These are phyloP conservation scores for Limenitis camilla DNA, from an alignment of 2,888 invertebrate genomes.

Conservation along the genomic window DNA sequence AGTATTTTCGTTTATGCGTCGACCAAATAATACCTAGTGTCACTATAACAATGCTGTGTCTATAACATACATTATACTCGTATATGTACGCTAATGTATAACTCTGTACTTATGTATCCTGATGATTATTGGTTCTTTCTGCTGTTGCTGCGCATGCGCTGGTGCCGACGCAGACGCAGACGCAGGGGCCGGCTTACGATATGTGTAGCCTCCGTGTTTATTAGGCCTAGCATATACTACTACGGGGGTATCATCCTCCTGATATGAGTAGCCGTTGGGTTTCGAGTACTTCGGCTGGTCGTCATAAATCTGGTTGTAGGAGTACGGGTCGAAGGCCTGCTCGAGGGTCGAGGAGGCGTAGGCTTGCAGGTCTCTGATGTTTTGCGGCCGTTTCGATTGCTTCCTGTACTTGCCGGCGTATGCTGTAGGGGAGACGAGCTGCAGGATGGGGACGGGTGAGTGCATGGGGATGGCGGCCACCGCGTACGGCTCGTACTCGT, in stretches of 20 bases:
- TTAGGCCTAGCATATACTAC: conserved; percentile 56
- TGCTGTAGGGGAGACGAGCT: conserved; percentile 37
- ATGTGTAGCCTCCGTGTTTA: conserved; percentile 50
- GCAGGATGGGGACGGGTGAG: conserved; percentile 49
- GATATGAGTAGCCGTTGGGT: conserved; percentile 17
- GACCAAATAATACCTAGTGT: no score
- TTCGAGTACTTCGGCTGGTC: conserved; percentile 26
- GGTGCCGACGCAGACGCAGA: conserved; percentile 26
- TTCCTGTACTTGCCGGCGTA: conserved; percentile 4
- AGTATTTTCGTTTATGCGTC: no score
- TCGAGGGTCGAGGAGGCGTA: conserved; percentile 12
- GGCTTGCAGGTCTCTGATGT: conserved; percentile 11
- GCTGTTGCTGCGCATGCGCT: conserved; percentile 24
- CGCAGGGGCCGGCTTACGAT: conserved; percentile 42
- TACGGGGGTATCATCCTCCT: conserved; percentile 33
- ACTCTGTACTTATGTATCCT: conserved; percentile 55
- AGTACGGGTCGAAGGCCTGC: conserved; percentile 26
- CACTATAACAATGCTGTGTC: no score
- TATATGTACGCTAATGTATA: no score
- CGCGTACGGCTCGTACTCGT: conserved; percentile 46
- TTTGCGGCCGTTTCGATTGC: conserved; percentile 10
- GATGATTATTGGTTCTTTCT: conserved; percentile 42
- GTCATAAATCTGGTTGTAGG: conserved; percentile 30
- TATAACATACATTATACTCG: no score
- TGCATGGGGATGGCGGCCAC: conserved; percentile 56